Base-by-base conservation (phyloP, 2,888 invertebrate genomes). In the Xestia rhomboidea region DNA sequence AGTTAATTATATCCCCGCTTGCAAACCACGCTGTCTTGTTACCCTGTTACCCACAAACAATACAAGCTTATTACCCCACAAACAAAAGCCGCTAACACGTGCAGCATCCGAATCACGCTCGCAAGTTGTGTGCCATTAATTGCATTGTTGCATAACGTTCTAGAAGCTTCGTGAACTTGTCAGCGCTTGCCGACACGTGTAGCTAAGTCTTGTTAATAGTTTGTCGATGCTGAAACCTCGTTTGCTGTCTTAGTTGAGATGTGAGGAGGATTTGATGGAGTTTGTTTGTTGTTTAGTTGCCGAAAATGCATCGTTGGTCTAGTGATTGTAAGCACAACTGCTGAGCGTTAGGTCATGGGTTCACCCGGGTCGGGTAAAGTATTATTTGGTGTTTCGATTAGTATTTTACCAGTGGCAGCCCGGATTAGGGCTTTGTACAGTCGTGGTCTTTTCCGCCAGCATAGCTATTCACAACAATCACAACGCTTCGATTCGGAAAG, bases 81-180 rank as follows among this genome's bases (percentile, higher is more conserved):
- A 75, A 49, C 68, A 74, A 41, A 73, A 80, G 27, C 51, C 21
- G 13, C 18, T 10, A 27, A 73, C 41, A 30, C 41, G 54, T 24
- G 38, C 60, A 60, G 66, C 51, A 41, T 54, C 51, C 46, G 38
- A 73, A 60, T 63, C 51, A 49, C 38, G 46, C 44, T 63, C 41
- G 13, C 1, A 44, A 66, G 27, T 77, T 68, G 54, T 69, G 15
- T 41, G 24, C 44, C 46, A 72, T 66, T 72, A 77, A 68, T 72
- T 77, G 57, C 83, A 83, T 72, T 81, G 60, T 83, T 77, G 68
- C 64, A 69, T 71, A 66, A 77, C 72, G 51, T 66, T 27, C 38
- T 21, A 63, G 62, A n/a, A 69, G 27, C 18, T 21, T 6, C 69
- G 44, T 44, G 49, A 79, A 63, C 60, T 75, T 57, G 44, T 68